phyloP scores from a whole-genome alignment of 2,888 invertebrate species.

The Hypselothyrea guttata region DNA sequence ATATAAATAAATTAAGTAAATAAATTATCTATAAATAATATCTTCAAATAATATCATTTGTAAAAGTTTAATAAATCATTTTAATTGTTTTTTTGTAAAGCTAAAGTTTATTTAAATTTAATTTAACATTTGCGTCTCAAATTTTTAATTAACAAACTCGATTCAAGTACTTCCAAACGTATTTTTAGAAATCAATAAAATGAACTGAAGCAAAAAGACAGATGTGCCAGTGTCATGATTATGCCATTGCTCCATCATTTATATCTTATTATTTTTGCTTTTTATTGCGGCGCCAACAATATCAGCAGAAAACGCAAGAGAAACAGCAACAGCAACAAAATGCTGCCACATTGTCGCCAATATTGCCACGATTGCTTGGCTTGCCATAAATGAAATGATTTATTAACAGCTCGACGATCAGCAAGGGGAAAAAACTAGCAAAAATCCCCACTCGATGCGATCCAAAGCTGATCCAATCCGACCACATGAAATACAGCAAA shows the following conservation, averaged over 20 bases:
- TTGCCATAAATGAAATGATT: conserved; percentile 69
- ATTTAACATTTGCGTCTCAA: too few species aligned
- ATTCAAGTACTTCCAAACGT: conserved; percentile 1
- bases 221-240: conserved; percentile 18
- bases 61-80: too few species aligned
- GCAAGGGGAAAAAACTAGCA: background rate
- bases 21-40: too few species aligned
- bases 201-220: background rate
- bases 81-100: too few species aligned
- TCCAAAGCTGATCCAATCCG: conserved; percentile 7
- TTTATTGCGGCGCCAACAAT: conserved; percentile 22
- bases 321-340: too few species aligned
- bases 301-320: conserved; percentile 8
- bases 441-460: conserved; percentile 21
- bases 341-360: conserved; percentile 74
- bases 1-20: too few species aligned
- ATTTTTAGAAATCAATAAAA: background rate
- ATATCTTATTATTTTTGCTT: conserved; percentile 5
- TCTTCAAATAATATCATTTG: too few species aligned
- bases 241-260: conserved; percentile 1
- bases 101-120: too few species aligned
- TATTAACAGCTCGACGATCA: conserved; percentile 45
- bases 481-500: conserved; percentile 28
- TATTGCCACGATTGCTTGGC: conserved; percentile 45
- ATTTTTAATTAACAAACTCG: too few species aligned